Evolutionary conservation across 2,888 invertebrate genomes (phyloP), one percentile per base, ranked within the genome.

Genomic region (Macrosiphum euphorbiae): DNA sequence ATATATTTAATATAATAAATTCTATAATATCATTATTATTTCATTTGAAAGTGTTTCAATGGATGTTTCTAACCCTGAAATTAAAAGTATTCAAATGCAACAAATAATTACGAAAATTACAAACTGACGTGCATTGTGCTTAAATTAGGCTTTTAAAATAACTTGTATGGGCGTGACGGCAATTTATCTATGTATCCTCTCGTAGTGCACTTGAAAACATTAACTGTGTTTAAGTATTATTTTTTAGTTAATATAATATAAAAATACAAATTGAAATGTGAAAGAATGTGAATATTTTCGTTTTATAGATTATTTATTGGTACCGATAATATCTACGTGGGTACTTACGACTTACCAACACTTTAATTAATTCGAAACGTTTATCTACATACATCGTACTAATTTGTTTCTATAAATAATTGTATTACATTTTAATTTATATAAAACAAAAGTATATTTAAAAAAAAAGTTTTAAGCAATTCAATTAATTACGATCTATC

Each of bases 131-230:
- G 61, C 52, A 88, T 92, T 92, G 88, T 92, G 41, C 67, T 52
- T 78, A 88, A 92, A 92, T 87, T 92, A 87, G 50, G 47, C 50
- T 87, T 87, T 90, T 58, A 24, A 58, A 91, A 92, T 61, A 87
- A 88, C 87, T 67, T 47, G 16, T 28, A 92, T 88, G 92, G 92
- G 92, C 88, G 92, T 92, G 92, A 92, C 67, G 24, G 50, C 44
- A 92, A 92, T 92, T 92, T 92, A 92, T 92, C 67, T 88, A 78
- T 92, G 88, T 87, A 92, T 92, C 61, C 50, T 92, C 47, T 50
- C 35, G 44, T 4, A 13, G 26, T 50, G 35, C 86, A 92, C 87
- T 92, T n/a, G 47, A 88, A 61, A 92, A 92, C 10, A 50, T 44
- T 91, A 85, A 44, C 86, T 91, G 55, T 52, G 50, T 41, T 55